Evolutionary conservation across 2,888 invertebrate species (phyloP).

Genomic region (Scrobipalpa atriplicella): DNA sequence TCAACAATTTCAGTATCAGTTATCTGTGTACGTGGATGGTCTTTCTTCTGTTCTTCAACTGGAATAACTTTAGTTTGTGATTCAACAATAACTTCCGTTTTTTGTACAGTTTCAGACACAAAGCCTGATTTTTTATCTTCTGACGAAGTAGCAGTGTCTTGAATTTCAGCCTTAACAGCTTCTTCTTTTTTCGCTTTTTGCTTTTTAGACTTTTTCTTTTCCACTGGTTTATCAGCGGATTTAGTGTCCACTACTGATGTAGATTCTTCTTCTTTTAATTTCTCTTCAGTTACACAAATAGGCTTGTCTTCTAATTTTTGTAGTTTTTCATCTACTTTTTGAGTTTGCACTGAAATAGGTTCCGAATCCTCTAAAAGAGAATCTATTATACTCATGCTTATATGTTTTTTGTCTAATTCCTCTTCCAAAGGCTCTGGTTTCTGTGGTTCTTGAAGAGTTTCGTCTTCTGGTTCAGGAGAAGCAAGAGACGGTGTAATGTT

Average conservation of each 20-base stretch:
- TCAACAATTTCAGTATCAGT: slow-evolving; percentile 27
- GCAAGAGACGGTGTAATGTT: slow-evolving; percentile 63
- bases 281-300: neutral
- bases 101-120: slow-evolving; percentile 3
- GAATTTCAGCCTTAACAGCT: neutral
- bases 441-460: slow-evolving; percentile 32
- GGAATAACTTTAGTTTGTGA: neutral
- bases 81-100: slow-evolving; percentile 3
- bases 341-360: slow-evolving; percentile 40
- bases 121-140: neutral
- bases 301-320: slow-evolving; percentile 5
- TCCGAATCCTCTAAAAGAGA: slow-evolving; percentile 56
- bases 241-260: neutral
- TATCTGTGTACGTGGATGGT: slow-evolving; percentile 3
- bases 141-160: neutral
- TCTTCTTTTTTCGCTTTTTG: neutral
- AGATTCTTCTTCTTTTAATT: neutral
- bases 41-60: slow-evolving; percentile 1
- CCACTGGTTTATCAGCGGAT: neutral
- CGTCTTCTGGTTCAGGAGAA: slow-evolving; percentile 63
- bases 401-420: slow-evolving; percentile 54
- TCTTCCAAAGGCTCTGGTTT: slow-evolving; percentile 33
- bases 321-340: neutral
- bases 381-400: slow-evolving; percentile 61
- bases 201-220: neutral